These are phyloP conservation scores for Emmelina monodactyla DNA, from an alignment of 2,888 invertebrate genomes.

Conservation along the genomic window DNA sequence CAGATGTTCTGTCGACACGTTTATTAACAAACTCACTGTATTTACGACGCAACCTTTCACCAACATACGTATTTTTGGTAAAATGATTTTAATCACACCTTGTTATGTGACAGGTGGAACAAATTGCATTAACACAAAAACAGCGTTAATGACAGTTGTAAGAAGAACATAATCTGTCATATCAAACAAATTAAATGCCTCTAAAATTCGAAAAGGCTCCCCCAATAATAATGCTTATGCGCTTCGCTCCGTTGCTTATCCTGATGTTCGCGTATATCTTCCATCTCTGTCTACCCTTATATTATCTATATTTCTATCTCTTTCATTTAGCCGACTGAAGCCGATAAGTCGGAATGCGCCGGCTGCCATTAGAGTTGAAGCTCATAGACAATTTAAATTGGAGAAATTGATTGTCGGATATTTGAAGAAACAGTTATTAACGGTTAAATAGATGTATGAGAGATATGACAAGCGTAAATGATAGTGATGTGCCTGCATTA, in stretches of 20 bases:
- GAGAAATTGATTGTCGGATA: constrained; percentile 55
- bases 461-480: constrained; percentile 6
- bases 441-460: constrained; percentile 29
- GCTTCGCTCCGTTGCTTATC: constrained; percentile 44
- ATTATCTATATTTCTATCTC: constrained; percentile 29
- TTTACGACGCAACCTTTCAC: too few relatives aligned
- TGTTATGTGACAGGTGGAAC: too few relatives aligned
- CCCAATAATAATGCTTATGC: too few relatives aligned
- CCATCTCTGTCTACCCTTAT: constrained; percentile 39
- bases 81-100: too few relatives aligned
- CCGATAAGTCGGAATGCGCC: constrained; percentile 61
- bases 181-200: constrained; percentile 55
- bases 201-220: too few relatives aligned
- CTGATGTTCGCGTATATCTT: constrained; percentile 30
- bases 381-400: constrained; percentile 64
- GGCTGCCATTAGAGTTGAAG: constrained; percentile 60
- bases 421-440: constrained; percentile 40
- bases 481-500: constrained; percentile 3
- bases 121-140: constrained; percentile 41
- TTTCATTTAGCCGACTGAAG: constrained; percentile 34
- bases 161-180: too few relatives aligned
- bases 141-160: too few relatives aligned
- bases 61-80: too few relatives aligned
- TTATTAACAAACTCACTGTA: too few relatives aligned
- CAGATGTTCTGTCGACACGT: too few relatives aligned